phyloP scores from a whole-genome alignment of 2,797 vertebrate genomes.

The Rhodeus uyekii region DNA sequence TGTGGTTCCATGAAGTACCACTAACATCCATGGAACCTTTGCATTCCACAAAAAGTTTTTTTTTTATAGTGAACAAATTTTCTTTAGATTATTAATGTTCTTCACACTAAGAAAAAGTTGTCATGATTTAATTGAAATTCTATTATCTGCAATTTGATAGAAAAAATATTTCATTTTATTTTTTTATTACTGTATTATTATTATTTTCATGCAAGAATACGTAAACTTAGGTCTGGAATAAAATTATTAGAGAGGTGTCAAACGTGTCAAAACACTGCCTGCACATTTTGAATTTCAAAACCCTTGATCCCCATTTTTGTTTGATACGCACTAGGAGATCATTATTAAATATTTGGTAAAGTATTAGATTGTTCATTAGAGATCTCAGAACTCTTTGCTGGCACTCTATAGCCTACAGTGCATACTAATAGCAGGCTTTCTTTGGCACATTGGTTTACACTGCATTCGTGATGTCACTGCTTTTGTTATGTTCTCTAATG shows the following conservation, averaged over 20 bases:
- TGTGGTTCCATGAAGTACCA: neutral
- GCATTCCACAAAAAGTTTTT: neutral
- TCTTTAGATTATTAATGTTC: too few relatives aligned
- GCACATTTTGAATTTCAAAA: neutral
- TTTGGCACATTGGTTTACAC: conserved; percentile 55
- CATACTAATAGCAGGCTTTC: conserved; percentile 68
- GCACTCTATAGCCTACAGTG: conserved; percentile 37
- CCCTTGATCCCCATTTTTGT: neutral
- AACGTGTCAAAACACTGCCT: neutral
- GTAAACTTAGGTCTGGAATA: neutral
- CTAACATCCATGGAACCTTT: neutral
- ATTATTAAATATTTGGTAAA: neutral
- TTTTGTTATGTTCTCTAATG: conserved; percentile 17
- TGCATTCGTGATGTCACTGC: conserved; percentile 55
- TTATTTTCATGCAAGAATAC: neutral
- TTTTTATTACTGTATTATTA: neutral
- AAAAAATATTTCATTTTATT: neutral
- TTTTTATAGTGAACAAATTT: too few relatives aligned
- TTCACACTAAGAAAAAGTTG: neutral
- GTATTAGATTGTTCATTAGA: neutral
- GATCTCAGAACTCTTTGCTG: conserved; percentile 40
- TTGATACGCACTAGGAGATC: neutral
- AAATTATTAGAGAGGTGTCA: neutral
- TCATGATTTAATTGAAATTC: neutral
- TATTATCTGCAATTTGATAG: neutral